Base-by-base conservation (phyloP, 2,888 invertebrate genomes). In the Tachina fera region DNA sequence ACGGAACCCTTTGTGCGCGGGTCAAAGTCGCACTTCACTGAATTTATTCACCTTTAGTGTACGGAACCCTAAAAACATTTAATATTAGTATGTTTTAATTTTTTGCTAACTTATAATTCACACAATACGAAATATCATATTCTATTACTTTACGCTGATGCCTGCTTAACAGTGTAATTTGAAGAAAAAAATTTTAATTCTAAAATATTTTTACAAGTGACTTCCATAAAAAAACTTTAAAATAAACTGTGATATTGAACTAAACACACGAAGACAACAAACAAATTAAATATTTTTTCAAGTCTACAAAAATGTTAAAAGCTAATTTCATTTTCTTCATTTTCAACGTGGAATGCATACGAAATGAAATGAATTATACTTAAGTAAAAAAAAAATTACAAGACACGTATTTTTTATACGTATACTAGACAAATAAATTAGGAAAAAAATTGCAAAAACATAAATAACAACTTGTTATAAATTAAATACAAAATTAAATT, bases 291-390 rank as follows among this genome's bases (percentile, higher is more conserved):
- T 51, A 51, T 70, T 70, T 78, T 49, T 68, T 65, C 14, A 77
- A 53, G 31, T 5, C 45, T 43, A 61, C n/a, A 70, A 63, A 79
- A 61, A 63, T n/a, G 16, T 58, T 19, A 58, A 77, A 49, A 41
- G 14, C 22, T n/a, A 72, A 41, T 80, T 68, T 41, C 22, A n/a
- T 78, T 74, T 60, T 79, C 61, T 53, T 70, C 56, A 63, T 45
- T 63, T 10, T 16, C 19, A 70, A 79, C 85, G 85, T 86, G 82
- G n/a, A 51, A 16, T 75, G 85, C 71, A 82, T 86, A 75, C 39
- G 13, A 65, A 86, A 71, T 77, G 41, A 84, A 74, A 80, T 47
- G 56, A 31, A 56, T 78, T 75, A 31, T 39, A 41, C 41, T 41
- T 19, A 58, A 63, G 14, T 8, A n/a, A 22, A 56, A 56, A 65